phyloP scores from a whole-genome alignment of 2,888 invertebrate genomes.

The Choristoneura rosaceana region DNA sequence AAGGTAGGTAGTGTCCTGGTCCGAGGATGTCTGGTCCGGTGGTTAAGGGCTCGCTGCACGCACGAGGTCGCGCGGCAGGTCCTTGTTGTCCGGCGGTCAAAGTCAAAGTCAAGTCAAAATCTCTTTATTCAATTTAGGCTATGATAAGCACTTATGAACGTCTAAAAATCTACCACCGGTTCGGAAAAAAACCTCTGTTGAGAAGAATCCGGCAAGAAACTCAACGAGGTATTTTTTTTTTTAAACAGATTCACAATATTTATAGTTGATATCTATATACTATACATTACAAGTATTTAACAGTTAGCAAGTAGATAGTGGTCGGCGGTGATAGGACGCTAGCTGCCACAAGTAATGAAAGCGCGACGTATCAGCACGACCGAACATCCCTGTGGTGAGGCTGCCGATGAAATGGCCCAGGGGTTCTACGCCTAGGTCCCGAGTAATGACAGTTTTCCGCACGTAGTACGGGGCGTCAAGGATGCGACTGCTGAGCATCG shows the following conservation, averaged over 20 bases:
- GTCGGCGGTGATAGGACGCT: not conserved
- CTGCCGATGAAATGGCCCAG: not conserved
- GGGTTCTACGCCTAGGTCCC: conserved; percentile 3
- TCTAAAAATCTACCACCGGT: too few species aligned
- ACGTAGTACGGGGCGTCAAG: conserved; percentile 7
- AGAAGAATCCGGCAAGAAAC: too few species aligned
- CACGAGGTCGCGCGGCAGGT: not conserved
- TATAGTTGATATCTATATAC: too few species aligned
- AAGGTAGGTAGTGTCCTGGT: not conserved
- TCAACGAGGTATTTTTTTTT: too few species aligned
- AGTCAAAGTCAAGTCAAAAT: too few species aligned
- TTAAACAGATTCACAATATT: too few species aligned
- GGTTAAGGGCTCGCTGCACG: not conserved
- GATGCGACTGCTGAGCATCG: conserved; percentile 12
- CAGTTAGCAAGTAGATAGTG: too few species aligned
- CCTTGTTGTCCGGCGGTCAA: not conserved
- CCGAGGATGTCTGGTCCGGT: too few species aligned
- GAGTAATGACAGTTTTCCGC: not conserved
- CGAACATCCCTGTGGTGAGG: not conserved
- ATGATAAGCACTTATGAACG: too few species aligned
- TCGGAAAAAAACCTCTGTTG: too few species aligned
- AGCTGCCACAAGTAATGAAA: not conserved
- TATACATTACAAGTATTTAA: too few species aligned
- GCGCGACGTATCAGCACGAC: not conserved
- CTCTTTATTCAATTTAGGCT: too few species aligned